phyloP scores from a whole-genome alignment of 2,113 vertebrate genomes.

The Pygoscelis antarcticus region DNA sequence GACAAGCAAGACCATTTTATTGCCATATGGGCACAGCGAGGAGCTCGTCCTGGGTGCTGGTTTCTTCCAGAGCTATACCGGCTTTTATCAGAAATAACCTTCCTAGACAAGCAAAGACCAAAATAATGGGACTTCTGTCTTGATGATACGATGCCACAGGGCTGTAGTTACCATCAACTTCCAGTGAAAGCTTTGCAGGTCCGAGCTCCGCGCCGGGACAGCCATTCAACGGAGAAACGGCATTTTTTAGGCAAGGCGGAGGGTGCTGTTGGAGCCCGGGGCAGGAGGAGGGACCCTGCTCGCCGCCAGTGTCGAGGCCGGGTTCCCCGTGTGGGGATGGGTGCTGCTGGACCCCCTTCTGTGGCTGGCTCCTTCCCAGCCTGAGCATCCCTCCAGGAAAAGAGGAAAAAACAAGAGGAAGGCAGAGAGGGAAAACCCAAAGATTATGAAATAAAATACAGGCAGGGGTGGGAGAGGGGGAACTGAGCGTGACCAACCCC shows the following conservation, averaged over 20 bases:
- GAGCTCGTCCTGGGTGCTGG: not conserved
- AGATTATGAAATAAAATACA: not conserved
- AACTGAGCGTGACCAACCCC: accelerated
- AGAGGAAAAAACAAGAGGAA: not conserved
- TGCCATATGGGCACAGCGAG: accelerated
- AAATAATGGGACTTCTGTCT: not conserved
- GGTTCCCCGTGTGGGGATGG: accelerated
- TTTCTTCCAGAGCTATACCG: not conserved
- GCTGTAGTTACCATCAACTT: not conserved
- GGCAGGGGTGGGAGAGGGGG: not conserved
- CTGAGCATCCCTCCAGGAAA: not conserved
- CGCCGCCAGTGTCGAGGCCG: accelerated
- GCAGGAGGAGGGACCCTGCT: not conserved
- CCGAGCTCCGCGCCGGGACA: accelerated
- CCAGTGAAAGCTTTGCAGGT: not conserved
- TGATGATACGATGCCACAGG: accelerated
- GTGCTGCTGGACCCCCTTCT: not conserved
- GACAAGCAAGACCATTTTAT: no score
- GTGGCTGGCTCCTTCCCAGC: not conserved
- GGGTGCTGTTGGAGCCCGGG: not conserved
- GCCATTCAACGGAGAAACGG: not conserved
- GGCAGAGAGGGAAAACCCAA: not conserved
- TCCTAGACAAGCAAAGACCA: not conserved
- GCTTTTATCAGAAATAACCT: not conserved
- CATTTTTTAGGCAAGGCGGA: accelerated